These are phyloP conservation scores for Sander lucioperca DNA, from an alignment of 2,113 vertebrate species.

Conservation along the genomic window DNA sequence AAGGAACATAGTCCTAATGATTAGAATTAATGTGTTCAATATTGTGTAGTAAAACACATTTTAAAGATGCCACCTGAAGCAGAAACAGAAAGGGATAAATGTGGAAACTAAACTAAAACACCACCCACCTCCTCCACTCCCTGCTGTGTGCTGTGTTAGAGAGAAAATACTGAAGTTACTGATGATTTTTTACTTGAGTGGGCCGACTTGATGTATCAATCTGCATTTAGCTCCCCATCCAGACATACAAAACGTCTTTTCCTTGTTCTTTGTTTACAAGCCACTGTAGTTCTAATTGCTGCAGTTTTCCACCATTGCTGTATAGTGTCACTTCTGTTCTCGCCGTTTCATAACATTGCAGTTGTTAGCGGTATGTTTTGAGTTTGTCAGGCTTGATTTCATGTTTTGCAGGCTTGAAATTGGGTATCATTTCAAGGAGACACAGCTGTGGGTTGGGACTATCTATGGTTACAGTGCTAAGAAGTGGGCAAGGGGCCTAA, in stretches of 20 bases:
- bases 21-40: conserved; percentile 54
- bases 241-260: conserved; percentile 16
- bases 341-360: conserved; percentile 18
- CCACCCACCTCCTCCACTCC: too few relatives aligned
- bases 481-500: conserved; percentile 59
- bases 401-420: conserved; percentile 47
- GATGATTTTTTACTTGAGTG: conserved; percentile 43
- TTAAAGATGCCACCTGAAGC: conserved; percentile 25
- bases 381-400: conserved; percentile 52
- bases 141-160: background rate
- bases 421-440: conserved; percentile 57
- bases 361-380: conserved; percentile 46
- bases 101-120: background rate
- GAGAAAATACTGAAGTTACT: conserved; percentile 25
- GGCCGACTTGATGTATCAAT: conserved; percentile 36
- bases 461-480: conserved; percentile 50
- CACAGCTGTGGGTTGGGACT: conserved; percentile 28
- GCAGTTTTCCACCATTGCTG: conserved; percentile 11
- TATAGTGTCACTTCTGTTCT: conserved; percentile 33
- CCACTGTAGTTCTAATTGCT: conserved; percentile 37
- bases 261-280: conserved; percentile 34
- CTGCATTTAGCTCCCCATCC: conserved; percentile 42
- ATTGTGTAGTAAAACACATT: conserved; percentile 30
- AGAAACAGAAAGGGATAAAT: background rate
- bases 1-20: conserved; percentile 17